Evolutionary conservation across 2,113 vertebrate species (phyloP), one percentile per base, ranked within the genome.

Genomic region (Pimephales promelas): DNA sequence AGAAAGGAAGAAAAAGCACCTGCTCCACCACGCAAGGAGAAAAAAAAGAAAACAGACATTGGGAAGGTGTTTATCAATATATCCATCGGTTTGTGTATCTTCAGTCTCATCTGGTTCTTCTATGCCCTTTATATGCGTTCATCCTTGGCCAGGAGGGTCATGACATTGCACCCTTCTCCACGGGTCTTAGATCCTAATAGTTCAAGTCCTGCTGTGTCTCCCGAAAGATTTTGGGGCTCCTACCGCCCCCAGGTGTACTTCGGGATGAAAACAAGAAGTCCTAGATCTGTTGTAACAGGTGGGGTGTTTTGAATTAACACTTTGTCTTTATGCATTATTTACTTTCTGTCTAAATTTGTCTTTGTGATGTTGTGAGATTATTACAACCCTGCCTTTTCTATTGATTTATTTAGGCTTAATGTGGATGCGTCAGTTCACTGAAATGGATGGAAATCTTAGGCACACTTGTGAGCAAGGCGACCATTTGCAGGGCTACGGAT

Each of bases 161-260:
- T 95, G 68, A 95, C 94, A 0, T 91, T 94, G 5, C 97, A 97
- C 88, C 90, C 95, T 0, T 94, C 97, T 0, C 91, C 93, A 2
- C 89, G 84, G 1, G 92, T 94, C 45, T 89, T 97, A 0, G 88
- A 94, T 3, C 86, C 91, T 10, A 93, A 95, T 47, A 94, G 95
- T 85, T 95, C 93, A 81, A 92, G 92, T n/a, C 90, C 96, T 0
- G 80, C 88, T 1, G 94, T 94, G 26, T 90, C 96, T 0, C 94
- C 96, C 0, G 88, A 89, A 5, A 93, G 92, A 80, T 98, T 97
- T 88, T 98, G 97, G 97, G 97, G 97, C 75, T 95, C 97, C 1
- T 98, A 98, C 89, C 94, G 97, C 24, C 97, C 97, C 0, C 96
- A 98, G 80, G 95, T 98, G 13, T 98, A 98, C 89, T 97, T 99